Percentiles rank a stretch among this genome's conserved stretches.
phyloP scores from a whole-genome alignment of 2,113 vertebrate species.

The Eidolon helvum region DNA sequence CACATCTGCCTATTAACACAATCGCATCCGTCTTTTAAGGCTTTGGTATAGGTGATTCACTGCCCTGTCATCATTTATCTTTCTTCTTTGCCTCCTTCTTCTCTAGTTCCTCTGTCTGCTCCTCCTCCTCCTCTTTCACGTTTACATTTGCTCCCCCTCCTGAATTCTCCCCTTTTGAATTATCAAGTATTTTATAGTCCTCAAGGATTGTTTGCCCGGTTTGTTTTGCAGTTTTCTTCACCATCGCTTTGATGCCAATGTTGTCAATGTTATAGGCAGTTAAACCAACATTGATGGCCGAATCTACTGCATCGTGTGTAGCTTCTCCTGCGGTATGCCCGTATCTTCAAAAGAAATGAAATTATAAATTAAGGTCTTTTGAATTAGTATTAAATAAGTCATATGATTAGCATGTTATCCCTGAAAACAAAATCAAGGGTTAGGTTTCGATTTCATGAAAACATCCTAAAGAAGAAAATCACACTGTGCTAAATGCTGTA shows the following conservation, averaged over 20 bases:
- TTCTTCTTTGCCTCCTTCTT: slow-evolving; percentile 65
- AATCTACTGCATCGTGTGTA: slow-evolving; percentile 93
- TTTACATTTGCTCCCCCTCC: slow-evolving; percentile 54
- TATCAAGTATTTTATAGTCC: slow-evolving; percentile 90
- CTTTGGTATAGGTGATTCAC: slow-evolving; percentile 56
- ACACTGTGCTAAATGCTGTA: not conserved
- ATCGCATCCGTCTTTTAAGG: slow-evolving; percentile 70
- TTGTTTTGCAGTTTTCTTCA: slow-evolving; percentile 95
- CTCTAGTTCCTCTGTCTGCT: slow-evolving; percentile 61
- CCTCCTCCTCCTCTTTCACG: slow-evolving; percentile 48
- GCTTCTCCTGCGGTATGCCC: slow-evolving; percentile 93
- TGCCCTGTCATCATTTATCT: slow-evolving; percentile 69
- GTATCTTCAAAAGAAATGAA: slow-evolving; percentile 87
- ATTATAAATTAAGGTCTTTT: not conserved
- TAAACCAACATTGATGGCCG: slow-evolving; percentile 95
- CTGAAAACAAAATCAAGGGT: not conserved
- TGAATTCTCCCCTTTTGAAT: slow-evolving; percentile 57
- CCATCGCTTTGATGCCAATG: slow-evolving; percentile 95
- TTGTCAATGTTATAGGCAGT: slow-evolving; percentile 96
- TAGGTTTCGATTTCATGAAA: slow-evolving; percentile 5
- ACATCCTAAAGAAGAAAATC: not conserved
- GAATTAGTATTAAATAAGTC: not conserved
- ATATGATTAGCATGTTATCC: not conserved
- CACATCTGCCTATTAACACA: slow-evolving; percentile 61
- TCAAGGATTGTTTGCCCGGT: slow-evolving; percentile 92